These are phyloP conservation scores for Nyctalus aviator DNA, from an alignment of 2,797 vertebrate genomes.

Conservation along the genomic window DNA sequence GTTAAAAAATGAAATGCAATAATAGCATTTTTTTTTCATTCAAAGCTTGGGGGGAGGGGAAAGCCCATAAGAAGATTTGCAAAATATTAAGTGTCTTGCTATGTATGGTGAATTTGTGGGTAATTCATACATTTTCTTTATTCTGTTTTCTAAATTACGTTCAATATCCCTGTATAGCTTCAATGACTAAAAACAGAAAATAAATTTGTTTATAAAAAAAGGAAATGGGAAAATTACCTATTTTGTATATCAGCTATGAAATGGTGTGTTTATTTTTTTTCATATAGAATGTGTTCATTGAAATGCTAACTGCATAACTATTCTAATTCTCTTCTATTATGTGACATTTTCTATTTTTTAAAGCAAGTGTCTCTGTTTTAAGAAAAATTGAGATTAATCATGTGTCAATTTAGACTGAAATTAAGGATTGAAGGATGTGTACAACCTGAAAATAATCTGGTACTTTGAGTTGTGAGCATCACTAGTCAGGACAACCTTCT, in stretches of 20 bases:
- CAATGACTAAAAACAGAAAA: slow-evolving; percentile 6
- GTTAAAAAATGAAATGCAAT: background rate
- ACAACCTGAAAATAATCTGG: background rate
- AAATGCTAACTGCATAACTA: background rate
- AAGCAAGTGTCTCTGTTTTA: background rate
- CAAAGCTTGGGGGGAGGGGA: no score
- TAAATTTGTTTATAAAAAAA: background rate
- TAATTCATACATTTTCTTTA: background rate
- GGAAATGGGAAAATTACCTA: background rate
- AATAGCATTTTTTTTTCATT: background rate
- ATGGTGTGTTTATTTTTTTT: background rate
- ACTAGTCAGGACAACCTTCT: background rate
- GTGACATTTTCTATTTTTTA: slow-evolving; percentile 21
- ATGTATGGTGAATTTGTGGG: background rate
- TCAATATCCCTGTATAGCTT: background rate
- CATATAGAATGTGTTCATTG: background rate
- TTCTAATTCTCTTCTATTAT: background rate
- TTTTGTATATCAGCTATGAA: background rate
- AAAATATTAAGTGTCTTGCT: background rate
- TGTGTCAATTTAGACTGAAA: slow-evolving; percentile 28
- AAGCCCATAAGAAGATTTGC: background rate
- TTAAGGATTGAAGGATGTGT: background rate
- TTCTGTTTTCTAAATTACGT: slow-evolving; percentile 29
- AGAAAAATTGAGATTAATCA: slow-evolving; percentile 25
- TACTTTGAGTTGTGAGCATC: background rate